Evolutionary conservation across 1,140 invertebrate genomes (phyloP), one percentile per base, ranked within the genome.

Genomic region (Drosophila sucinea): DNA sequence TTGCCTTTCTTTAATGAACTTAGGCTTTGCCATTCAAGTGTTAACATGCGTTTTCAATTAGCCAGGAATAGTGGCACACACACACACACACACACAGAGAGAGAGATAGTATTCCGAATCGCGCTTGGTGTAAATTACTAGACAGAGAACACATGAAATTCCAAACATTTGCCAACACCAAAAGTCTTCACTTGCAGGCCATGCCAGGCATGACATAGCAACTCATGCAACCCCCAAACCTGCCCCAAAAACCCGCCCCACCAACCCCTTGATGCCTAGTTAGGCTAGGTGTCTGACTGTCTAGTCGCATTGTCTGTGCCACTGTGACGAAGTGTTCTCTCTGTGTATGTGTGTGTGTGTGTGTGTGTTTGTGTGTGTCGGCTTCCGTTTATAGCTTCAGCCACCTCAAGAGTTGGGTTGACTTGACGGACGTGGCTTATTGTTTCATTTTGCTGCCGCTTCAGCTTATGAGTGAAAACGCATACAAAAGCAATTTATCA

Each of bases 401-500:
- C 73, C 79, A 86, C 83, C 82, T 87, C 82, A 87, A 82, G 73
- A 77, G 83, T 78, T 60, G 54, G 77, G 83, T 78, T 67, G 80
- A 70, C 84, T 89, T 89, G 84, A 89, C 81, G 84, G 84, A 89
- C 84, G 80, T 84, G 84, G 84, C 84, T 89, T 89, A 89, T 89
- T 89, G 84, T 89, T 89, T 89, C 84, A 89, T 84, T 89, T 89
- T 72, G 73, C 80, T 78, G 77, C 79, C 67, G 83, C 70, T 66
- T 81, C 67, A 56, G 79, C 68, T 83, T 83, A 80, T 80, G 77
- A 89, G 77, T 89, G 74, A 66, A 81, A 89, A 82, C 82, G 85
- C 84, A 89, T 79, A 87, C 85, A 89, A 87, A 84, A 75, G 84
- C 84, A 89, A 87, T 87, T 89, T 89, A 87, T 87, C 84, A 87